Evolutionary conservation across 1,140 invertebrate genomes (phyloP).

Genomic region (Cherax destructor): DNA sequence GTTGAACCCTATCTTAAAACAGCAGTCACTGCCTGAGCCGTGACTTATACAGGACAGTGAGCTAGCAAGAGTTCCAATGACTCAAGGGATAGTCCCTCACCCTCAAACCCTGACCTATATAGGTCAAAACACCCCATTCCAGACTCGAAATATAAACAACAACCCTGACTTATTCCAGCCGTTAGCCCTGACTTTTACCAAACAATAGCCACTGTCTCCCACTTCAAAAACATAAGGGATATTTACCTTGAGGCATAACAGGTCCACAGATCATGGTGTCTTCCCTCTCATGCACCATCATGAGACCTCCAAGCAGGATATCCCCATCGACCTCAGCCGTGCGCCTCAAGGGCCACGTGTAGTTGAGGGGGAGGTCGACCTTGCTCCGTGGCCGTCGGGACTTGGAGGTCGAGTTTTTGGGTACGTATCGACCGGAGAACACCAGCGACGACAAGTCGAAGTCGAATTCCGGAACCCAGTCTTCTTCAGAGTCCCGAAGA

Average conservation of each 20-base stretch:
- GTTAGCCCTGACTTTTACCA: too few relatives aligned
- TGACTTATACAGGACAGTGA: too few relatives aligned
- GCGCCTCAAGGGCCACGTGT: conserved; percentile 86
- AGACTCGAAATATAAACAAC: too few relatives aligned
- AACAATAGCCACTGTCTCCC: not conserved
- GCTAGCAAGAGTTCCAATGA: too few relatives aligned
- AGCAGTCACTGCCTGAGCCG: too few relatives aligned
- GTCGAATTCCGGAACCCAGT: not conserved
- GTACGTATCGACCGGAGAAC: not conserved
- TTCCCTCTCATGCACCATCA: conserved; percentile 94
- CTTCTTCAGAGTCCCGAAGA: not conserved
- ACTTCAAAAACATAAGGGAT: not conserved
- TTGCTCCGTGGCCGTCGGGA: not conserved
- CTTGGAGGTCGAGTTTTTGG: not conserved
- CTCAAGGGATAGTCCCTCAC: too few relatives aligned
- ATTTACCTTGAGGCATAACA: conserved; percentile 91
- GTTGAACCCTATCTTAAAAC: too few relatives aligned
- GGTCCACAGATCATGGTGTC: conserved; percentile 89
- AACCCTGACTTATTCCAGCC: too few relatives aligned
- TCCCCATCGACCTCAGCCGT: conserved; percentile 91
- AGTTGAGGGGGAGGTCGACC: conserved; percentile 8
- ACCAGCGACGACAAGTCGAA: not conserved
- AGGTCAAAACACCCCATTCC: not conserved
- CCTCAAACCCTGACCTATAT: too few relatives aligned
- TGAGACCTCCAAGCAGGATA: conserved; percentile 89